Base-by-base conservation (phyloP, 2,797 vertebrate species). In the Leptoclinus maculatus region DNA sequence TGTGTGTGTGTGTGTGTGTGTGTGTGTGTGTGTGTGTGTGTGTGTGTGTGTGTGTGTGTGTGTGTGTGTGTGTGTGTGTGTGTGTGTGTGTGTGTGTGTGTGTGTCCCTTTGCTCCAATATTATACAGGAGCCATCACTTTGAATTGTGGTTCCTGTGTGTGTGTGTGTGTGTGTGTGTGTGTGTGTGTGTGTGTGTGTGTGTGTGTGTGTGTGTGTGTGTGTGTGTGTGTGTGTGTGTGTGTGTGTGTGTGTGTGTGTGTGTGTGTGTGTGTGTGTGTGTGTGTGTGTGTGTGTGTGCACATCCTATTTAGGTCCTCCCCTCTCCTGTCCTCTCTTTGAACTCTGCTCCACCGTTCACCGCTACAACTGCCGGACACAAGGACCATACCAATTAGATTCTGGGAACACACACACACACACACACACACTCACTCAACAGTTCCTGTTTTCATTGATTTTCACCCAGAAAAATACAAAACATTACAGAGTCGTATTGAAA, bases 251-350 rank as follows among this genome's bases (percentile, higher is more conserved):
- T 60, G 29, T 29, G 53, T 57, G 36, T 25, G 43, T 59, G 49
- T 63, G 21, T 54, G 51, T 71, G 51, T 43, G 38, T 38, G 56
- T 38, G 39, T 63, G 49, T 43, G 29, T 12, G 56, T 32, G 29
- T 19, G 54, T 32, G 54, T 57, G 27, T 19, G 27, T 32, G 27
- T n/a, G 16, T 43, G 43, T 51, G 43, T 38, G 25, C 4, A 11
- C 12, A 6, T 49, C 60, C 25, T 45, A 34, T 66, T 19, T 58
- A 73, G 66, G 80, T 74, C 82, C 85, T 86, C 85, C 83, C 65
- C 76, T 59, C 67, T 59, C 43, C 67, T 92, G 93, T 93, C 94
- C 94, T 94, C 86, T 94, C 77, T 63, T 72, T 95, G 93, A 95
- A 95, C 95, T 90, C 86, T 90, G 78, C 71, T 77, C 81, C 27